Conservation (phyloP, 2,888 invertebrate species). For the Erebia ligea region DNA sequence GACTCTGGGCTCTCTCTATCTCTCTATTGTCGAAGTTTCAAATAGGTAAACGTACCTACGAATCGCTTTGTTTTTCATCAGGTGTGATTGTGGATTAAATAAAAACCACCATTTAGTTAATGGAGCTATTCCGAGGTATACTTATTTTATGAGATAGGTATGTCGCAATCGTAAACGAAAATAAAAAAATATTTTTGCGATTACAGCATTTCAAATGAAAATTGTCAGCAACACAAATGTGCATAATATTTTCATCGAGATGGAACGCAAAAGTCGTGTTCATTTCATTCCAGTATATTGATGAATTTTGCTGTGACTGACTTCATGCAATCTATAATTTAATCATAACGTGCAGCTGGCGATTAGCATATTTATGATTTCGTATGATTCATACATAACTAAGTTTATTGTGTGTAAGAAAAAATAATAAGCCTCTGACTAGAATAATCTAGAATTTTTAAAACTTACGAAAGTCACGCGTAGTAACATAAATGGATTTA, state of each 20-base stretch:
- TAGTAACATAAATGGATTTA: neutral
- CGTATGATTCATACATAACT: constrained; percentile 8
- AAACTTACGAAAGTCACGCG: neutral
- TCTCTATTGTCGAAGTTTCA: too few relatives aligned
- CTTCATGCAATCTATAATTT: constrained; percentile 20
- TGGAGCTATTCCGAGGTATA: too few relatives aligned
- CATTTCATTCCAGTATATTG: constrained; percentile 4
- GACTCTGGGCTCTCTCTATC: too few relatives aligned
- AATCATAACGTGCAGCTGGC: constrained; percentile 20
- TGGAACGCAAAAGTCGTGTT: constrained; percentile 16
- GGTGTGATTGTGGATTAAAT: too few relatives aligned
- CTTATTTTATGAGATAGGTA: too few relatives aligned
- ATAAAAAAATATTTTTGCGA: neutral
- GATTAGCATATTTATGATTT: constrained; percentile 18
- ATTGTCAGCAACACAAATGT: constrained; percentile 1
- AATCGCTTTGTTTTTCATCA: too few relatives aligned
- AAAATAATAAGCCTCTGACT: neutral
- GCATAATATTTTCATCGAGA: constrained; percentile 13
- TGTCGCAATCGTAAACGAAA: too few relatives aligned
- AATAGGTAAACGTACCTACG: too few relatives aligned
- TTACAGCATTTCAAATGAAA: neutral
- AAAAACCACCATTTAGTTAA: too few relatives aligned
- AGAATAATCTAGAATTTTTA: neutral
- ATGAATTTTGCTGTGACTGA: constrained; percentile 16
- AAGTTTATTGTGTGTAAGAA: neutral